phyloP scores from a whole-genome alignment of 2,797 vertebrate species.

The Melanotaenia boesemani region DNA sequence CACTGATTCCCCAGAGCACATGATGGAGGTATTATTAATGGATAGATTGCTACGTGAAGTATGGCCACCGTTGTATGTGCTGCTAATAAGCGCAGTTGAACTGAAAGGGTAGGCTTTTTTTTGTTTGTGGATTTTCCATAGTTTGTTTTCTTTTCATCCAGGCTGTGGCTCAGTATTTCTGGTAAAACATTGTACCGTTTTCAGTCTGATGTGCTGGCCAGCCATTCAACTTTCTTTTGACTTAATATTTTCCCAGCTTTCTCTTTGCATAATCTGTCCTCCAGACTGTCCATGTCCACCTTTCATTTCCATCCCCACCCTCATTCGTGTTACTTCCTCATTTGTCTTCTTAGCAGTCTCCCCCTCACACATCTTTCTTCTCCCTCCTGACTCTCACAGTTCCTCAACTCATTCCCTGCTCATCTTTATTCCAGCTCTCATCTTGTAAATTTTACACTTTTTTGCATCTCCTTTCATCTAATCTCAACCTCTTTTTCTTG shows the following conservation, averaged over 20 bases:
- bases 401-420: slow-evolving; percentile 30
- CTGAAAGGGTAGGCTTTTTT: slow-evolving; percentile 1
- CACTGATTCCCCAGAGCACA: slow-evolving; percentile 14
- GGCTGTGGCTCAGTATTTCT: background rate
- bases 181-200: background rate
- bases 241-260: slow-evolving; percentile 23
- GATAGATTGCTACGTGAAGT: slow-evolving; percentile 4
- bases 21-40: slow-evolving; percentile 29
- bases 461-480: slow-evolving; percentile 39
- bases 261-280: slow-evolving; percentile 42
- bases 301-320: slow-evolving; percentile 18
- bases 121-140: slow-evolving; percentile 9
- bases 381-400: slow-evolving; percentile 8
- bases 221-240: slow-evolving; percentile 8
- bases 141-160: slow-evolving; percentile 12
- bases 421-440: slow-evolving; percentile 56
- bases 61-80: background rate
- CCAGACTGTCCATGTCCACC: slow-evolving; percentile 17
- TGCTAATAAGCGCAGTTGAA: slow-evolving; percentile 23
- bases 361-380: slow-evolving; percentile 19
- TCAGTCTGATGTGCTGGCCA: slow-evolving; percentile 7
- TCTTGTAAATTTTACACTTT: slow-evolving; percentile 40
- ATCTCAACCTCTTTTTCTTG: background rate
- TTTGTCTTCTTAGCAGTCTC: slow-evolving; percentile 1
- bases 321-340: slow-evolving; percentile 25